Evolutionary conservation across 2,113 vertebrate species (phyloP), one percentile per base, ranked within the genome.

Genomic region (Alouatta palliata): DNA sequence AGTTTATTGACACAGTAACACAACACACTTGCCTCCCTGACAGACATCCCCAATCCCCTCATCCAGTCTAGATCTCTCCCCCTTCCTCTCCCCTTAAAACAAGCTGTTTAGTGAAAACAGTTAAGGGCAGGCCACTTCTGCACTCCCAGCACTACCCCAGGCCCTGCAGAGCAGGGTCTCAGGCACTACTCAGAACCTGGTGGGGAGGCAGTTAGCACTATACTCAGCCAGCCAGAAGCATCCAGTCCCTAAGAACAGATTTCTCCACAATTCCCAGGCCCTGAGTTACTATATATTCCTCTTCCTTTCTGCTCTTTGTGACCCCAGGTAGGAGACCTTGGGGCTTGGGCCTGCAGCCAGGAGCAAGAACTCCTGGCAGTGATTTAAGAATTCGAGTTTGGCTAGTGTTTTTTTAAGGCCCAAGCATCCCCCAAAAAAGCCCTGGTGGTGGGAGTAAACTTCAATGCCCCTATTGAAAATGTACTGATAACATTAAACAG

Each of bases 401-500:
- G 97, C 92, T 95, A 97, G 37, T 91, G 61, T 87, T 96, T 96
- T 43, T 71, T 56, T 90, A 96, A 96, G 95, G 87, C 77, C 93
- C 96, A 93, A 87, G 87, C 23, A 77, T 87, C 90, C 56, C 56
- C 86, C 20, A 92, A 95, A 96, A 82, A 98, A 98, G 97, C 95
- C 94, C 95, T 95, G 87, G n/a, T 98, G 91, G 47, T 73, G 82
- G 90, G 91, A 91, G 85, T 97, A 94, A 93, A 97, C 94, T 96
- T 96, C 96, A 98, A 85, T 97, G 98, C 97, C 98, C 98, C 97
- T 97, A 98, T 98, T 98, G 97, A 97, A 97, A 98, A 98, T 21
- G 97, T 97, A 98, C 92, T 97, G 97, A 88, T 94, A 98, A 98
- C 98, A 97, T n/a, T 40, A 88, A 98, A 98, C 97, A 98, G 98